Evolutionary conservation across 2,888 invertebrate genomes (phyloP).

Genomic region (Trachelus tabidus): DNA sequence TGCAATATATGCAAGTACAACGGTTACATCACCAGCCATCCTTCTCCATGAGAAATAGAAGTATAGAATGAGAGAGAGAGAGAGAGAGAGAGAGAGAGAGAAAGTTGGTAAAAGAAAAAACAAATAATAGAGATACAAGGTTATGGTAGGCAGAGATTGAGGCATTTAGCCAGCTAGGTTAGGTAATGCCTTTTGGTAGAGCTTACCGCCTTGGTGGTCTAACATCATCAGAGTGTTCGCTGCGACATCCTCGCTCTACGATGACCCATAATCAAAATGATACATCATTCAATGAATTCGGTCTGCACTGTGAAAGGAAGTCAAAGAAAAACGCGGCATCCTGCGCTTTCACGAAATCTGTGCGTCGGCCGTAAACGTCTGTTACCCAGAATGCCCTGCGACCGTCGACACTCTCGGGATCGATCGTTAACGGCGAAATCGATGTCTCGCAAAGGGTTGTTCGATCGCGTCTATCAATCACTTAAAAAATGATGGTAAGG

Average conservation of each 20-base stretch:
- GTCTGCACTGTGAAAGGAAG: constrained; percentile 52
- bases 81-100: not conserved
- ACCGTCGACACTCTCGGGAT: not conserved
- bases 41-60: not conserved
- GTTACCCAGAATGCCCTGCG: not conserved
- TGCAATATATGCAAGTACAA: not conserved
- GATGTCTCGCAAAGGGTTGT: not conserved
- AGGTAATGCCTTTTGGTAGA: constrained; percentile 35
- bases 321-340: constrained; percentile 41
- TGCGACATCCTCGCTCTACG: constrained; percentile 94
- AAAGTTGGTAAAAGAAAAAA: not conserved
- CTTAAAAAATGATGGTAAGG: constrained; percentile 7
- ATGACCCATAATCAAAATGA: constrained; percentile 56
- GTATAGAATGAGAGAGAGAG: not conserved
- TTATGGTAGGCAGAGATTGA: constrained; percentile 1
- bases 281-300: constrained; percentile 54
- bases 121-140: not conserved
- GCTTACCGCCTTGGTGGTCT: constrained; percentile 96
- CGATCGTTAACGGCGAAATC: not conserved
- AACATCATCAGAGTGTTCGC: constrained; percentile 90
- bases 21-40: not conserved
- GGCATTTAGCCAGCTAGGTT: constrained; percentile 3
- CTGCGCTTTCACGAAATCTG: constrained; percentile 27
- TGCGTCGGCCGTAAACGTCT: not conserved
- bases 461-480: not conserved